Conservation (phyloP, 23 tunicate genomes). For the Styela plicata region DNA sequence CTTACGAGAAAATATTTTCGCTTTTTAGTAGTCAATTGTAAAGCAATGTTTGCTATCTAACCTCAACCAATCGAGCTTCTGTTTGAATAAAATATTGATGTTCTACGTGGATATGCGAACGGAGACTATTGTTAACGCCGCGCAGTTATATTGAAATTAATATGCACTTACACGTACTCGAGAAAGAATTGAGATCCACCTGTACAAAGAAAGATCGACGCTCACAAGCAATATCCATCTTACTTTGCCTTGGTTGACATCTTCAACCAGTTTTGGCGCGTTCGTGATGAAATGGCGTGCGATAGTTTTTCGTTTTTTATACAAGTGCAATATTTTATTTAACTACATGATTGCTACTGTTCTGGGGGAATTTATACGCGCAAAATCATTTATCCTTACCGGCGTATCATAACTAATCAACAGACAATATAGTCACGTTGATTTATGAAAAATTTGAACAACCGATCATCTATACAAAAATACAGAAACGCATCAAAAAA, state of each 20-base stretch:
- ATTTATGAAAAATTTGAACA: too few relatives aligned
- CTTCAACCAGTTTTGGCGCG: not conserved
- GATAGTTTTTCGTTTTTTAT: not conserved
- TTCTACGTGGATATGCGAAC: not conserved
- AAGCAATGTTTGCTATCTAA: too few relatives aligned
- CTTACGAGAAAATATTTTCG: too few relatives aligned
- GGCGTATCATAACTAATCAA: too few relatives aligned
- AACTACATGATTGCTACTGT: not conserved
- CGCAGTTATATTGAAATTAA: not conserved
- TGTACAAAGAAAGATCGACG: slow-evolving; percentile 9
- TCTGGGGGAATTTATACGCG: not conserved
- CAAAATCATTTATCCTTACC: not conserved
- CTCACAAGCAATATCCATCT: not conserved
- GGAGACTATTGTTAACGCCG: not conserved
- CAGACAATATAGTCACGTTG: too few relatives aligned
- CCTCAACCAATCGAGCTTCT: too few relatives aligned
- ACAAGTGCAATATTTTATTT: not conserved
- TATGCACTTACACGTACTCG: slow-evolving; percentile 1
- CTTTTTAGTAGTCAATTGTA: too few relatives aligned
- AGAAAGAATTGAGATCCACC: not conserved
- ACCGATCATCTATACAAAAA: too few relatives aligned
- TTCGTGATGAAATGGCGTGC: not conserved
- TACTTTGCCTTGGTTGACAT: not conserved
- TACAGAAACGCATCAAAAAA: too few relatives aligned
- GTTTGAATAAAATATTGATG: not conserved